phyloP scores from a whole-genome alignment of 2,888 invertebrate species.

The Leucoptera coffeella region DNA sequence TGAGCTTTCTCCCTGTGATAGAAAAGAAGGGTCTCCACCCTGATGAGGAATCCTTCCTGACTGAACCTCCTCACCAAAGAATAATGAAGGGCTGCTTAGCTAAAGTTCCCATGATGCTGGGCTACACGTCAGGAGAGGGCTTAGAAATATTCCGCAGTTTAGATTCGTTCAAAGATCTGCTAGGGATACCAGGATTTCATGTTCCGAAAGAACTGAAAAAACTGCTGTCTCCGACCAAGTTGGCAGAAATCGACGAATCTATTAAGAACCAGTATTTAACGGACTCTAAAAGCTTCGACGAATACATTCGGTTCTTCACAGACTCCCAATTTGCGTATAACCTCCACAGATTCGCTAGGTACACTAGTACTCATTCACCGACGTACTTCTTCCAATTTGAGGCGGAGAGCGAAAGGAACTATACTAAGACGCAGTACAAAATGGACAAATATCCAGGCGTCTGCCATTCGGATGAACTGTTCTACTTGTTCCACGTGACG shows the following conservation, averaged over 20 bases:
- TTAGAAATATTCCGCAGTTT: slow-evolving; percentile 27
- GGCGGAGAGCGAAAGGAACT: slow-evolving; percentile 32
- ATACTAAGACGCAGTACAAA: slow-evolving; percentile 24
- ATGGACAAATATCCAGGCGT: slow-evolving; percentile 25
- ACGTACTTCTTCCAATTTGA: slow-evolving; percentile 29
- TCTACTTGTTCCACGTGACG: slow-evolving; percentile 29
- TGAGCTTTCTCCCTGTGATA: slow-evolving; percentile 35
- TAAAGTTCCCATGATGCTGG: slow-evolving; percentile 30
- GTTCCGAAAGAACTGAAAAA: slow-evolving; percentile 36
- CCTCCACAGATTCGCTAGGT: slow-evolving; percentile 25
- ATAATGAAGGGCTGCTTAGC: slow-evolving; percentile 19
- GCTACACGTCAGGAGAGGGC: slow-evolving; percentile 37
- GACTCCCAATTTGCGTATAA: slow-evolving; percentile 28
- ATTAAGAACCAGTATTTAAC: slow-evolving; percentile 29
- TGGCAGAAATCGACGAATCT: slow-evolving; percentile 16
- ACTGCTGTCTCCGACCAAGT: slow-evolving; percentile 15
- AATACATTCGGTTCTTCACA: slow-evolving; percentile 29
- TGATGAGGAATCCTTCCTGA: slow-evolving; percentile 20
- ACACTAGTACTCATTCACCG: slow-evolving; percentile 13
- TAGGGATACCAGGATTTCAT: slow-evolving; percentile 23
- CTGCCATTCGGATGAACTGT: slow-evolving; percentile 35
- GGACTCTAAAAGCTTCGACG: slow-evolving; percentile 18
- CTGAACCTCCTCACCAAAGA: slow-evolving; percentile 17
- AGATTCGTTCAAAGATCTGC: slow-evolving; percentile 7
- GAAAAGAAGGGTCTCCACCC: slow-evolving; percentile 21